A percentile compares a stretch with the other conserved stretches of the same genome.
Evolutionary conservation across 1,140 invertebrate species (phyloP).

Genomic region (Micrasema minimum): DNA sequence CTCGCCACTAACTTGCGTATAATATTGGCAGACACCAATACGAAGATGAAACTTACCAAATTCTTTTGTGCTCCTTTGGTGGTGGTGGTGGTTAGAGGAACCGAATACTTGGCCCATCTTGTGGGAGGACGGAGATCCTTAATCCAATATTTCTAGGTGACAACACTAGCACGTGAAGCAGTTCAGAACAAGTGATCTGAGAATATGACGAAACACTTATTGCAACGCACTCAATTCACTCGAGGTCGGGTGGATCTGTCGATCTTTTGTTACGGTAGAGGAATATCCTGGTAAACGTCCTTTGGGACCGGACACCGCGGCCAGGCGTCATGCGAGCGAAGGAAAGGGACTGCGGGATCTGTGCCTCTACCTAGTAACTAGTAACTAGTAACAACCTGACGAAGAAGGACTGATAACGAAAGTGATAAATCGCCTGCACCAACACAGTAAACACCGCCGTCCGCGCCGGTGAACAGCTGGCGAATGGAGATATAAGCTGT

Average conservation of each 20-base stretch:
- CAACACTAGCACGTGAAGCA: neutral
- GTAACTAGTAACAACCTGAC: too few relatives aligned
- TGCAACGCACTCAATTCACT: constrained; percentile 17
- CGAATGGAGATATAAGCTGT: neutral
- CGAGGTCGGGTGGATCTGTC: constrained; percentile 1
- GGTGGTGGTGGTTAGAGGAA: constrained; percentile 48
- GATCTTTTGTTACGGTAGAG: constrained; percentile 5
- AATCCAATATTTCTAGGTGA: constrained; percentile 1
- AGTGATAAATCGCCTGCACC: neutral
- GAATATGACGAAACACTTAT: neutral
- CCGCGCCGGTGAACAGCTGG: neutral
- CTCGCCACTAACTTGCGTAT: too few relatives aligned
- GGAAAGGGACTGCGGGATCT: neutral
- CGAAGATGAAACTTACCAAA: constrained; percentile 34
- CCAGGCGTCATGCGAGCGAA: constrained; percentile 22
- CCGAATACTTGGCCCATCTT: constrained; percentile 51
- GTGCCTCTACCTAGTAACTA: too few relatives aligned
- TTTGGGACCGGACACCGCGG: constrained; percentile 7
- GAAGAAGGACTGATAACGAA: constrained; percentile 21
- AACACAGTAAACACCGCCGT: neutral
- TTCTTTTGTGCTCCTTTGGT: constrained; percentile 46
- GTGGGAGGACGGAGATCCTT: constrained; percentile 12
- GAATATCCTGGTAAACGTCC: constrained; percentile 3
- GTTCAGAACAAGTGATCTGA: too few relatives aligned
- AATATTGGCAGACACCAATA: too few relatives aligned